These are phyloP conservation scores for Lithosia quadra DNA, from an alignment of 2,888 invertebrate genomes.

Conservation along the genomic window DNA sequence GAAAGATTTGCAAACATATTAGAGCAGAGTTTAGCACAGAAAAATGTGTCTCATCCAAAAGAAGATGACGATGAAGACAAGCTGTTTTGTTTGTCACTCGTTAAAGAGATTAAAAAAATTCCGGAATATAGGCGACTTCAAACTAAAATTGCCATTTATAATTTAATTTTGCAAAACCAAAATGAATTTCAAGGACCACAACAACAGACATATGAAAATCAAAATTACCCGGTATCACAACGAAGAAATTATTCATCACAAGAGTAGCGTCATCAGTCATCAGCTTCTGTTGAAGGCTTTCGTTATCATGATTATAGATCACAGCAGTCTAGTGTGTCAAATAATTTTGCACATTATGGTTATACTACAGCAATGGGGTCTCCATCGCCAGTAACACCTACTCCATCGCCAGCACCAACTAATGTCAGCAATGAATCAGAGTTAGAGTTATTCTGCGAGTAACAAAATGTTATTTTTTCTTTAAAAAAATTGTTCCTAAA, in stretches of 20 bases:
- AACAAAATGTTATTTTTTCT: constrained; percentile 36
- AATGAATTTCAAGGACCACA: constrained; percentile 15
- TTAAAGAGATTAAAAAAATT: constrained; percentile 35
- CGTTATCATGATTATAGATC: constrained; percentile 24
- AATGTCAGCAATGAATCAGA: constrained; percentile 31
- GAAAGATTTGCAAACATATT: constrained; percentile 31
- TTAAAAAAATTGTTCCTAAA: not conserved
- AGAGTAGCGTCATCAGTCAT: constrained; percentile 24
- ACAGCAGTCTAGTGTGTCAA: constrained; percentile 33
- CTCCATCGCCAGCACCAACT: constrained; percentile 25
- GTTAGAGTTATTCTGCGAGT: constrained; percentile 37
- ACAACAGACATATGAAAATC: constrained; percentile 31
- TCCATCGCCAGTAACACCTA: not conserved
- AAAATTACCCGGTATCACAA: constrained; percentile 34
- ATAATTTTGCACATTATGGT: constrained; percentile 34
- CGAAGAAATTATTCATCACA: constrained; percentile 37
- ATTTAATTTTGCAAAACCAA: constrained; percentile 35
- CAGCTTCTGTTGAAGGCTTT: constrained; percentile 26
- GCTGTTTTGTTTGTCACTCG: constrained; percentile 36
- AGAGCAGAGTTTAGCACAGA: constrained; percentile 19
- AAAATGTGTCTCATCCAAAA: constrained; percentile 20
- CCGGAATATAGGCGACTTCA: constrained; percentile 34
- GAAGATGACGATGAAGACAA: constrained; percentile 29
- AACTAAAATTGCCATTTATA: constrained; percentile 35
- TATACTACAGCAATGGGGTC: constrained; percentile 34